Evolutionary conservation across 2,888 invertebrate species (phyloP), one percentile per base, ranked within the genome.

Genomic region (Scotopteryx bipunctaria): DNA sequence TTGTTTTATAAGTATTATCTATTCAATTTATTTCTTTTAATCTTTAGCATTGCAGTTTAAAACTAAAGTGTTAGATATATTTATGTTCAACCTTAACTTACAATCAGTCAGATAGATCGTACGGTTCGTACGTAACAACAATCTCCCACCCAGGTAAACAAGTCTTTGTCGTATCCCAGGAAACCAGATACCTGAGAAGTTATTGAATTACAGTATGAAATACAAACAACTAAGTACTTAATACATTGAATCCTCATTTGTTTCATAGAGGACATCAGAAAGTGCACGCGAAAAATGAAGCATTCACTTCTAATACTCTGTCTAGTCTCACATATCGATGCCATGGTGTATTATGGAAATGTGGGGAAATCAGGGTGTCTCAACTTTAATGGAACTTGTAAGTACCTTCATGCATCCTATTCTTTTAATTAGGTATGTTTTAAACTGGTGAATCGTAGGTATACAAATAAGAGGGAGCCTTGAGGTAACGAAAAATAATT

Each of bases 331-430:
- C 23, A 65, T 35, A 68, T 74, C n/a, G 65, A 72, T 5, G 55
- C 74, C 0, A 38, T 67, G 47, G 83, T 42, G n/a, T 32, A 81
- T 46, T 86, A 81, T 41, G 82, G 75, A 0, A 71, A 49, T 52
- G 73, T 87, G 5, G 81, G 82, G 0, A 64, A 58, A 25, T 54
- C 58, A 5, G 79, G 76, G 1, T 87, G 87, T 36, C 67, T 87
- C 1, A 69, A 64, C 33, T 87, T 61, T 57, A 88, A 88, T 59
- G 65, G 68, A 23, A 84, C 85, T 19, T 88, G 87, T 88, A 57
- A 86, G 87, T 87, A 69, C 2, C 25, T 42, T 8, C 3, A 19
- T 1, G n/a, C n/a, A n/a, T n/a, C n/a, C n/a, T n/a, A n/a, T n/a
- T n/a, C n/a, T n/a, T n/a, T n/a, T n/a, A n/a, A n/a, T n/a, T n/a